Base-by-base conservation (phyloP, 1,140 invertebrate genomes). In the Drosophila eugracilis region DNA sequence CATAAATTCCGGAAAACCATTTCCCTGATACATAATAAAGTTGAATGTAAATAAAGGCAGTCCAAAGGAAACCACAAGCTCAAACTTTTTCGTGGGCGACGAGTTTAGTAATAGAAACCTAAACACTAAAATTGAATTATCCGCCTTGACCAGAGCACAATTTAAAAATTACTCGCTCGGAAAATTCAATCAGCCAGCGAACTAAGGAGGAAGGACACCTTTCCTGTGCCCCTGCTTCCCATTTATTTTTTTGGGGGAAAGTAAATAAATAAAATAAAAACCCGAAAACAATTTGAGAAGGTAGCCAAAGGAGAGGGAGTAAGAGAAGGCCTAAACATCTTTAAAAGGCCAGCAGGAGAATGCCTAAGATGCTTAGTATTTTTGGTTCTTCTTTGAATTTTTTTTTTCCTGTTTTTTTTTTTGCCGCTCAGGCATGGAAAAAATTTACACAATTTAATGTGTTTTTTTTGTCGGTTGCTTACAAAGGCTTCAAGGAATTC, bases 131-230 rank as follows among this genome's bases (percentile, higher is more conserved):
- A 86, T 88, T 86, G 83, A 86, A 86, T 86, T 86, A 86, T 88
- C 70, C 65, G 45, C 60, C 36, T 14, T 83, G 83, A 81, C 78
- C 70, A 59, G 69, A 69, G 78, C 60, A 81, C 83, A 86, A 86
- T 86, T 86, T 86, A 86, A 86, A 86, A 88, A 86, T 86, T 88
- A 86, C 78, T 81, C 83, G 83, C 83, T 86, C 44, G 83, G 83
- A 86, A 86, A 86, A 86, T 86, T 86, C 83, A 86, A 86, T 86
- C 83, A 86, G 65, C 60, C 60, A 72, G 58, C 60, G 83, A 59
- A 67, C 81, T 50, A 73, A 73, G 49, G 57, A 79, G 59, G 58
- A 62, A 84, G 71, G 71, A 63, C 59, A 83, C 78, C 78, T 83
- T 77, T 63, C 54, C 54, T 12, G 41, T 28, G 5, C 14, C 21